phyloP scores from a whole-genome alignment of 2,888 invertebrate genomes.

The Cosmia trapezina region DNA sequence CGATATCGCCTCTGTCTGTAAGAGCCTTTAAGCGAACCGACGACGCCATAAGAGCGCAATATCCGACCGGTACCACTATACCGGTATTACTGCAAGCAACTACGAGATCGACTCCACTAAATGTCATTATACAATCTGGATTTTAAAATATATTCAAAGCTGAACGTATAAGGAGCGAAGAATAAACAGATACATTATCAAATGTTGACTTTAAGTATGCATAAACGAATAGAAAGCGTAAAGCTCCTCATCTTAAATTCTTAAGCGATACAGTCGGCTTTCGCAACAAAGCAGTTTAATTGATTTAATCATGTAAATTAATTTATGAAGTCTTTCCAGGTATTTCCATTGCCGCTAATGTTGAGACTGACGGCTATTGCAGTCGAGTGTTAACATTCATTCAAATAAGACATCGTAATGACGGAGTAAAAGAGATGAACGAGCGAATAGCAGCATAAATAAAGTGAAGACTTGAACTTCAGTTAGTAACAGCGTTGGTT shows the following conservation, averaged over 20 bases:
- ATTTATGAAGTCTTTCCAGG: constrained; percentile 57
- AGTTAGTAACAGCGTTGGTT: constrained; percentile 14
- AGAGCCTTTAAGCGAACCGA: constrained; percentile 82
- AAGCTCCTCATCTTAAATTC: constrained; percentile 17
- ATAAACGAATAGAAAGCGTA: constrained; percentile 30
- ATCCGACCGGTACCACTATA: constrained; percentile 80
- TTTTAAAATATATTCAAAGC: constrained; percentile 37
- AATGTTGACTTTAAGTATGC: constrained; percentile 17
- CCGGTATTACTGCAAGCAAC: constrained; percentile 59
- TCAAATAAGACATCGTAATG: constrained; percentile 27
- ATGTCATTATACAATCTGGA: constrained; percentile 40
- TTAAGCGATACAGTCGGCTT: constrained; percentile 26
- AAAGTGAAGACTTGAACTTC: constrained; percentile 20
- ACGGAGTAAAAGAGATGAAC: constrained; percentile 15
- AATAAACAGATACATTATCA: constrained; percentile 20
- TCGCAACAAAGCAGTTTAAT: constrained; percentile 51
- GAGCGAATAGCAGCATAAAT: constrained; percentile 16
- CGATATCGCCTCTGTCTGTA: no score
- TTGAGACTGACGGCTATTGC: constrained; percentile 54
- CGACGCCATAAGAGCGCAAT: constrained; percentile 85
- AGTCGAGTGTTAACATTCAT: constrained; percentile 27
- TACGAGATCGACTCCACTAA: constrained; percentile 49
- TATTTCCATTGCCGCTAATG: constrained; percentile 59
- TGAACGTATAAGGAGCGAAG: constrained; percentile 14
- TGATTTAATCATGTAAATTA: constrained; percentile 66